Evolutionary conservation across 2,113 vertebrate genomes (phyloP).

Genomic region (Platysternon megacephalum): DNA sequence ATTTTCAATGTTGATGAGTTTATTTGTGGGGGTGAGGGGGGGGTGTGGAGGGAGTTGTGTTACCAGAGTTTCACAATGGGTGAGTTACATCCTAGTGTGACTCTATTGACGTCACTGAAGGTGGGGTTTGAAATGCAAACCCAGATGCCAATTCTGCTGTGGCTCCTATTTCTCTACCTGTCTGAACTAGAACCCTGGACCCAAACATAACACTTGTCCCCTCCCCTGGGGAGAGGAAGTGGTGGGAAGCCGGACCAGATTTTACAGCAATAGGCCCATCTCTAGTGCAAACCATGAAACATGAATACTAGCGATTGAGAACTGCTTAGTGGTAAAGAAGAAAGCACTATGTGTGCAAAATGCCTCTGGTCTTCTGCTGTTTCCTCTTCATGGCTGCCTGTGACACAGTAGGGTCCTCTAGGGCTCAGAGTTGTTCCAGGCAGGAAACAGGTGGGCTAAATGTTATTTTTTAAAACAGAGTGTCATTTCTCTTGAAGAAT

Average conservation of each 20-base stretch:
- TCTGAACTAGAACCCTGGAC: background rate
- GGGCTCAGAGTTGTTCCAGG: conserved; percentile 30
- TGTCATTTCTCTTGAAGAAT: conserved; percentile 65
- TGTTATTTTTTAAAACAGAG: conserved; percentile 59
- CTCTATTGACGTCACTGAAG: background rate
- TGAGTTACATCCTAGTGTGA: background rate
- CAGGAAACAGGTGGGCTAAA: conserved; percentile 75
- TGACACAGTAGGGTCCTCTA: conserved; percentile 58
- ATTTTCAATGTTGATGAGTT: background rate
- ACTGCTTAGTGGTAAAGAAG: background rate
- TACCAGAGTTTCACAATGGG: background rate
- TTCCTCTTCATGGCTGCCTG: conserved; percentile 39
- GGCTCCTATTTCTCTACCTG: background rate
- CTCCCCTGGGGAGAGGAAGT: background rate
- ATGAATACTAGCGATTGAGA: background rate
- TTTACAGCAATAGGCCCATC: fast-evolving
- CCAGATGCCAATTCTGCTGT: fast-evolving
- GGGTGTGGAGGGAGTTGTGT: no score
- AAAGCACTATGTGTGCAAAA: conserved; percentile 16
- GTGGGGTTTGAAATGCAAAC: background rate
- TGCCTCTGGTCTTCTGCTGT: background rate
- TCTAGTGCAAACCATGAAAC: fast-evolving
- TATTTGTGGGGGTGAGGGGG: background rate
- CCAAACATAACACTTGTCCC: background rate
- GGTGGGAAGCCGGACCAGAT: fast-evolving